Percentiles rank a stretch among this genome's conserved stretches.
Conservation (phyloP, 2,888 invertebrate genomes). For the Dorcus parallelipipedus region DNA sequence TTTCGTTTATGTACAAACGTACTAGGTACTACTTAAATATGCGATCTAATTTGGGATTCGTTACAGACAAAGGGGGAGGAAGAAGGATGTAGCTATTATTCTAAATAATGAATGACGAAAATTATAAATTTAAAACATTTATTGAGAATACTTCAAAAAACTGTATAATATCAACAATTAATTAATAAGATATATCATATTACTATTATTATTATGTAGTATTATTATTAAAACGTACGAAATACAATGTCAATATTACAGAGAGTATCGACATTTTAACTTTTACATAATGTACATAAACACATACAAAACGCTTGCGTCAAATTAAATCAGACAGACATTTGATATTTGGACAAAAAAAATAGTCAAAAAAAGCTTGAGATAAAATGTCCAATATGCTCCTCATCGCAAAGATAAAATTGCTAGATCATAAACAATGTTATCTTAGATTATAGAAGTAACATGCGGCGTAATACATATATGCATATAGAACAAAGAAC, state of each 20-base stretch:
- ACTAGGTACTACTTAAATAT: neutral
- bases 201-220: neutral
- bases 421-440: neutral
- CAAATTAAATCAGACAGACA: too few species aligned
- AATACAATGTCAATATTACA: neutral
- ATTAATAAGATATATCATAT: constrained; percentile 3
- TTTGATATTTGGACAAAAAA: too few species aligned
- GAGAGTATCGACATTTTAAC: constrained; percentile 1
- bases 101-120: constrained; percentile 22
- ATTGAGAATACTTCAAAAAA: constrained; percentile 12
- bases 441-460: neutral
- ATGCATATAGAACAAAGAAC: constrained; percentile 10
- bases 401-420: neutral
- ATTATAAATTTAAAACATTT: constrained; percentile 20
- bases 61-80: constrained; percentile 1
- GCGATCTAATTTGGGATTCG: neutral
- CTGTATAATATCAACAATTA: constrained; percentile 7
- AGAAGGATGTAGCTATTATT: constrained; percentile 3
- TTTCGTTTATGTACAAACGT: too few species aligned
- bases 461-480: neutral
- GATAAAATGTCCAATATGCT: constrained; percentile 1
- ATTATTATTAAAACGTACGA: neutral
- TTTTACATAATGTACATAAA: neutral
- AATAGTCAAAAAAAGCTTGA: too few species aligned
- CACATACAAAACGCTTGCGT: neutral